Evolutionary conservation across 2,113 vertebrate species (phyloP), one percentile per base, ranked within the genome.

Genomic region (Megalops atlanticus): DNA sequence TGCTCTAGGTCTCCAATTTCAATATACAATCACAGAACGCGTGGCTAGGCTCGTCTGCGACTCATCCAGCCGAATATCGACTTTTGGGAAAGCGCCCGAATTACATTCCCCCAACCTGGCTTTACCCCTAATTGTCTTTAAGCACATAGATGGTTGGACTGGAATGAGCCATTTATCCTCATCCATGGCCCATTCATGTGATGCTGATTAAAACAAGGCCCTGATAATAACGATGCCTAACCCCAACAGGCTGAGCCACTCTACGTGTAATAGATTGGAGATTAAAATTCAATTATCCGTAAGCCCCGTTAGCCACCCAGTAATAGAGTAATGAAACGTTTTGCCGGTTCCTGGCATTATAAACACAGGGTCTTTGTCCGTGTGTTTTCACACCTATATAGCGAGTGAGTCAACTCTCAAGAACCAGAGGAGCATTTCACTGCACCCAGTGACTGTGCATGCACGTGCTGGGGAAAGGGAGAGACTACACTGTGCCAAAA

Each of bases 201-300:
- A 7, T n/a, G 31, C n/a, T 10, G 8, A 64, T 64, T 31, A 58
- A 58, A 4, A 58, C 18, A 49, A 2, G 47, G 3, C 47, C 58
- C n/a, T 10, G n/a, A 64, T 2, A 10, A 64, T 31, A 31, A 64
- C n/a, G 5, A 31, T 64, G 7, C 58, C 5, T 24, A 27, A 64
- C 24, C n/a, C 58, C n/a, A 10, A n/a, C 58, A 64, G 58, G 11
- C n/a, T 64, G 24, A 24, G 21, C 6, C 1, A 7, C 3, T 58
- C 21, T 58, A 58, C 3, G n/a, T 21, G n/a, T 16, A 18, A 18
- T 18, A 16, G 3, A 5, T 4, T 64, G 58, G 21, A 31, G 58
- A 64, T 64, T 64, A 64, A 64, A 64, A 64, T 64, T 31, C 58
- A 64, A 64, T 64, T 64, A 64, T 31, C 58, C 58, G 11, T 31